Base-by-base conservation (phyloP, 2,888 invertebrate species). In the Acrocyrtus sp. region DNA sequence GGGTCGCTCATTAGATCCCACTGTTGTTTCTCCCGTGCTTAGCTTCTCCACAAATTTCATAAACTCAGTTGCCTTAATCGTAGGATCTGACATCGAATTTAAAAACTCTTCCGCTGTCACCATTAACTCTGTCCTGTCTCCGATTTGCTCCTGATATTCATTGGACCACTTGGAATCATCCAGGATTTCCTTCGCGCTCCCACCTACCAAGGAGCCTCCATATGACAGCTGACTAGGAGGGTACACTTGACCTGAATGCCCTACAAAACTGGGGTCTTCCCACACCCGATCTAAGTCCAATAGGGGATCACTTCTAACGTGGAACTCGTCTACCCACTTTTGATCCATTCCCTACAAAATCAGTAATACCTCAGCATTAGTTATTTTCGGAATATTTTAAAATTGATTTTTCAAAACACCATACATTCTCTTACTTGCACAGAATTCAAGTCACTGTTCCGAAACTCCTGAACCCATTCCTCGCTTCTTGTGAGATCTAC, bases 381-480 rank as follows among this genome's bases (percentile, higher is more conserved):
- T n/a, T n/a, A n/a, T n/a, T n/a, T n/a, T n/a, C n/a, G n/a, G n/a
- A n/a, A n/a, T n/a, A n/a, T n/a, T n/a, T n/a, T n/a, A n/a, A n/a
- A n/a, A n/a, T n/a, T n/a, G n/a, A n/a, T n/a, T n/a, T n/a, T n/a
- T n/a, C n/a, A n/a, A n/a, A n/a, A n/a, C n/a, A n/a, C n/a, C n/a
- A n/a, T n/a, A n/a, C n/a, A n/a, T n/a, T n/a, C n/a, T n/a, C n/a
- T n/a, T n/a, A n/a, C n/a, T n/a, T n/a, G n/a, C n/a, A n/a, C n/a
- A n/a, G n/a, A n/a, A 26, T 24, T 26, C 24, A 68, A 53, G 80
- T 84, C 82, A 70, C 83, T 83, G 51, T 83, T 82, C 39, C 84
- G 80, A 79, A 85, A 87, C 81, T 87, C 85, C 70, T 86, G 83
- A 22, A 83, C 83, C 88, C 87, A 88, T 24, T 84, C 83, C 43